Percentiles rank a stretch among this genome's conserved stretches.
These are phyloP conservation scores for Taeniopygia guttata DNA, from an alignment of 2,797 vertebrate genomes.

Conservation along the genomic window DNA sequence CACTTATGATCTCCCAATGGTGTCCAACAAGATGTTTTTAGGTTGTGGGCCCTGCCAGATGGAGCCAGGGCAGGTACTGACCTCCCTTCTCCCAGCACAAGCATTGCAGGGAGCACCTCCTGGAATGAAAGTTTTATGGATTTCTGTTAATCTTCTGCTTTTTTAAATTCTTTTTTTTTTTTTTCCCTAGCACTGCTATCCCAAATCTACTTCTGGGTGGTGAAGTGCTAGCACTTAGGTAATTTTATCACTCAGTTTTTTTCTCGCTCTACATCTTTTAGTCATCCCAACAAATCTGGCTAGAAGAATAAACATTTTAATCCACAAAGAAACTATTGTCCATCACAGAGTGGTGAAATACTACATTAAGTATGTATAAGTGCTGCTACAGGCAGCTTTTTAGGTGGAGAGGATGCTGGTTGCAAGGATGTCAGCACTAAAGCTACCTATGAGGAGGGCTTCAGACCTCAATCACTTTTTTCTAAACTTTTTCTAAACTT, in stretches of 20 bases:
- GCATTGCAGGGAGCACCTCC: not conserved
- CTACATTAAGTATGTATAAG: rapidly evolving
- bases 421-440: not conserved
- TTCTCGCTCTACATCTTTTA: not conserved
- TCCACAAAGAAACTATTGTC: not conserved
- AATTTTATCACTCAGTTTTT: not conserved
- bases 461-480: not conserved
- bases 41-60: not conserved
- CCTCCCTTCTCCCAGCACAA: not conserved
- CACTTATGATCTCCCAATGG: not conserved
- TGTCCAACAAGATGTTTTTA: not conserved
- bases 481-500: not conserved
- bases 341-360: not conserved
- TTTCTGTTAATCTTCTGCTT: not conserved
- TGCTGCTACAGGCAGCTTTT: not conserved
- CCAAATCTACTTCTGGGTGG: not conserved
- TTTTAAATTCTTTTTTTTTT: not conserved
- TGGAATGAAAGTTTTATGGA: not conserved
- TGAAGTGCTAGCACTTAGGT: not conserved
- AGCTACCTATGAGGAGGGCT: not conserved
- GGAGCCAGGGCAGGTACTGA: not conserved
- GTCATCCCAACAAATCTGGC: not conserved
- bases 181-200: not conserved
- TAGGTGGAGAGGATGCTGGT: not conserved
- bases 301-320: not conserved